phyloP scores from a whole-genome alignment of 2,797 vertebrate species.

The Coregonus ussuriensis region DNA sequence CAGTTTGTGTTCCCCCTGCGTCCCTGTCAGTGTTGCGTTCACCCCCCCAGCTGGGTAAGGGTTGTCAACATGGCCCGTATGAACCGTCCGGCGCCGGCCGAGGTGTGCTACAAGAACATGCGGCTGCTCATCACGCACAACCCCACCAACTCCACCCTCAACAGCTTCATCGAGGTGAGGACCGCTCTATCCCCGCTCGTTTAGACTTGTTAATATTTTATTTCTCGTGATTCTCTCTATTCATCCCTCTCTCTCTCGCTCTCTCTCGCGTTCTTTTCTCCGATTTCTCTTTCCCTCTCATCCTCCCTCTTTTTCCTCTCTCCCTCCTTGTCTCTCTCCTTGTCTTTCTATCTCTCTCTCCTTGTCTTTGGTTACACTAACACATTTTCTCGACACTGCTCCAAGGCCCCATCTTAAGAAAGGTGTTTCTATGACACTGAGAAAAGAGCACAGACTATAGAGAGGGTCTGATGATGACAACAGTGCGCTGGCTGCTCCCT shows the following conservation, averaged over 20 bases:
- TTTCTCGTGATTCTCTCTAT: not conserved
- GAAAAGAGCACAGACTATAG: not conserved
- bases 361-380: not conserved
- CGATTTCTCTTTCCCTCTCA: not conserved
- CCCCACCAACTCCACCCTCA: conserved; percentile 91
- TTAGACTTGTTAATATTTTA: not conserved
- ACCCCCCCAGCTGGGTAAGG: conserved; percentile 1
- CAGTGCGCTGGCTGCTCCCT: not conserved
- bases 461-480: not conserved
- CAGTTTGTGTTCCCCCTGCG: conserved; percentile 8
- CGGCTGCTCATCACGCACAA: conserved; percentile 98
- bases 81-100: conserved; percentile 95
- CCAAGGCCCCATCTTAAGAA: not conserved
- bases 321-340: not conserved
- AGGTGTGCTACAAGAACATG: conserved; percentile 98
- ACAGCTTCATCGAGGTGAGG: conserved; percentile 91
- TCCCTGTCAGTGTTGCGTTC: not conserved
- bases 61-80: conserved; percentile 78
- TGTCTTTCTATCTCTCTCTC: not conserved
- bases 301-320: not conserved
- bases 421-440: not conserved
- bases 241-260: not conserved
- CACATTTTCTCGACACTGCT: not conserved
- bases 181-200: not conserved
- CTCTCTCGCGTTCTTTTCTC: not conserved